Conservation (phyloP, 2,888 invertebrate genomes). For the Lepidocyrtoides sp. region DNA sequence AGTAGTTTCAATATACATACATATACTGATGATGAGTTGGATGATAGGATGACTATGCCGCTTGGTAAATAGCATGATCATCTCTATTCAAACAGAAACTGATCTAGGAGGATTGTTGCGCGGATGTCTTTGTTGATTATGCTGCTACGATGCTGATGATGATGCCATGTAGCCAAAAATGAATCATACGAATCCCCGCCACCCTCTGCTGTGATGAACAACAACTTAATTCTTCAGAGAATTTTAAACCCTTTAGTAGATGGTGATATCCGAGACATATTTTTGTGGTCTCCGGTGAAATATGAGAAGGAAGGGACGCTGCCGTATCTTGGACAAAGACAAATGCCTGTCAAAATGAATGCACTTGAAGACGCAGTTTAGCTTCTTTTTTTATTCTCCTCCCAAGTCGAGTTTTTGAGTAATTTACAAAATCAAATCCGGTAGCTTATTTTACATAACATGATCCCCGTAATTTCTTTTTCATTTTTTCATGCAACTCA, state of each 20-base stretch:
- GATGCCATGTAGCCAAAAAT: slow-evolving; percentile 14
- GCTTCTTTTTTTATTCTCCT: not conserved
- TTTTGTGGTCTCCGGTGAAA: slow-evolving; percentile 58
- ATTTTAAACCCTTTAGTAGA: slow-evolving; percentile 40
- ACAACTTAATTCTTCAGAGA: slow-evolving; percentile 44
- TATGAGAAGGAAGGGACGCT: slow-evolving; percentile 66
- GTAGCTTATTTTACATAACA: slow-evolving; percentile 57
- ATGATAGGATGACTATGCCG: not conserved
- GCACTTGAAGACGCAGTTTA: slow-evolving; percentile 23
- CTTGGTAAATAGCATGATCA: slow-evolving; percentile 51
- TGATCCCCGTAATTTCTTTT: slow-evolving; percentile 14
- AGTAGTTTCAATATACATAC: too few species aligned
- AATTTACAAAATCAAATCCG: slow-evolving; percentile 61
- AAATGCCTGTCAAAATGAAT: slow-evolving; percentile 67
- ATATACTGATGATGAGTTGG: not conserved
- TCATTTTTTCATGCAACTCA: not conserved
- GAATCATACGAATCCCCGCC: not conserved
- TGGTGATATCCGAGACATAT: slow-evolving; percentile 45
- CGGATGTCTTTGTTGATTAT: slow-evolving; percentile 48
- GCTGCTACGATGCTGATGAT: not conserved
- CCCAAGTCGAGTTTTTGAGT: not conserved
- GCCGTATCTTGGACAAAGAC: slow-evolving; percentile 62
- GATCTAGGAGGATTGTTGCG: slow-evolving; percentile 24
- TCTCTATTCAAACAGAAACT: slow-evolving; percentile 65
- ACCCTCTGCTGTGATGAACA: not conserved